phyloP scores from a whole-genome alignment of 30 jellyfish, hydroid and myxozoan species.

The Aurelia coerulea region DNA sequence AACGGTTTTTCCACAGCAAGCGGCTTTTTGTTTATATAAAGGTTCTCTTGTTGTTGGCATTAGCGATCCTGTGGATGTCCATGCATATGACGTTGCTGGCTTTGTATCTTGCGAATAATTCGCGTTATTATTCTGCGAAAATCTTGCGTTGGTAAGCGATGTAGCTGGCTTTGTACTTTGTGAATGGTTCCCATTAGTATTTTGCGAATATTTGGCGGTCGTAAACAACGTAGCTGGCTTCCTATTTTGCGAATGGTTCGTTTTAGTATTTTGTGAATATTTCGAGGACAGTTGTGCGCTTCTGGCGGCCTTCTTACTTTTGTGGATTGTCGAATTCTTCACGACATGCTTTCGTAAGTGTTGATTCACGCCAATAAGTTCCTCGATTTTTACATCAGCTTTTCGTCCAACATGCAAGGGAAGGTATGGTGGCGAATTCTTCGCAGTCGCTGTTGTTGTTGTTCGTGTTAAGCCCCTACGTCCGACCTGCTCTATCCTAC shows the following conservation, averaged over 20 bases:
- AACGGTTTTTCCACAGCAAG: slow-evolving; percentile 68
- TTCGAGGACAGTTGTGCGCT: no score
- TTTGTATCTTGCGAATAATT: neutral
- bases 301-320: no score
- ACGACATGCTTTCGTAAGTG: no score
- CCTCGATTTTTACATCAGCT: no score
- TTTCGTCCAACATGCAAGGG: neutral
- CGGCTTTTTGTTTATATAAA: slow-evolving; percentile 14
- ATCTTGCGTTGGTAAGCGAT: neutral
- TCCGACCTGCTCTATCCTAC: no score
- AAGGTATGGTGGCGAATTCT: neutral
- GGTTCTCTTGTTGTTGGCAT: neutral
- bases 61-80: neutral
- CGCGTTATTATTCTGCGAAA: neutral
- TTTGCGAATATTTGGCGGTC: neutral
- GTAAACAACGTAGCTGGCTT: neutral
- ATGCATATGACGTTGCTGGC: neutral
- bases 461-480: no score
- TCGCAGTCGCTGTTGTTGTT: no score
- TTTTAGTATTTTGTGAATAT: neutral
- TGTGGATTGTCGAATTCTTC: no score
- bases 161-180: neutral
- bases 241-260: neutral
- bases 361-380: no score
- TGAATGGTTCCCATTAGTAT: neutral